Evolutionary conservation across 2,797 vertebrate species (phyloP), one percentile per base, ranked within the genome.

Genomic region (Liparis tanakae): DNA sequence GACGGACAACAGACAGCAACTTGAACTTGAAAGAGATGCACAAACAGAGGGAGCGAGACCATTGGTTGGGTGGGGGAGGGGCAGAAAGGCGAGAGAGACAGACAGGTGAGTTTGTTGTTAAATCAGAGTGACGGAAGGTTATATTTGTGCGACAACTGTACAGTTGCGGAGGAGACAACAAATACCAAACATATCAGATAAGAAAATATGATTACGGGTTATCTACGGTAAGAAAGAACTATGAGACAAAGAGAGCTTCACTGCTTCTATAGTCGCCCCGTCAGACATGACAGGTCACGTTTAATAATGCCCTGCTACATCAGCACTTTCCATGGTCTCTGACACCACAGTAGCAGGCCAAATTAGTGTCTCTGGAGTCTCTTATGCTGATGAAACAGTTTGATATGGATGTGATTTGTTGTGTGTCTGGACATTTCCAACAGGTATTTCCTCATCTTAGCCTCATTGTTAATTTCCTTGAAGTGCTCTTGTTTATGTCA

Each of bases 141-240:
- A 73, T 79, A 78, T 84, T 76, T 83, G 67, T 85, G 70, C n/a
- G 66, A 82, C 18, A 43, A 72, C 67, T 83, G 51, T 34, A 7
- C 66, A 84, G 83, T 82, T 39, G 1, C 37, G 34, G 54, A 59
- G 57, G 72, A 87, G 84, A 85, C 84, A 25, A 80, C 68, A 80
- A 83, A 87, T 74, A 75, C 69, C 72, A 84, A 87, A 79, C 78
- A 79, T n/a, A 72, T 53, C 34, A 76, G 86, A 89, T 89, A 84
- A 89, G 78, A 82, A 64, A 4, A 17, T 14, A 75, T 70, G 80
- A 75, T 81, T 78, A 88, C 84, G 85, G 83, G 80, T 81, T 87
- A 86, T 89, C 86, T 67, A 53, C 9, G 1, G 51, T 12, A 44
- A 77, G 72, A 39, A 70, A 68, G 74, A 81, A 71, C 62, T 72